Evolutionary conservation across 1,140 invertebrate species (phyloP).

Genomic region (Nasonia longicornis): DNA sequence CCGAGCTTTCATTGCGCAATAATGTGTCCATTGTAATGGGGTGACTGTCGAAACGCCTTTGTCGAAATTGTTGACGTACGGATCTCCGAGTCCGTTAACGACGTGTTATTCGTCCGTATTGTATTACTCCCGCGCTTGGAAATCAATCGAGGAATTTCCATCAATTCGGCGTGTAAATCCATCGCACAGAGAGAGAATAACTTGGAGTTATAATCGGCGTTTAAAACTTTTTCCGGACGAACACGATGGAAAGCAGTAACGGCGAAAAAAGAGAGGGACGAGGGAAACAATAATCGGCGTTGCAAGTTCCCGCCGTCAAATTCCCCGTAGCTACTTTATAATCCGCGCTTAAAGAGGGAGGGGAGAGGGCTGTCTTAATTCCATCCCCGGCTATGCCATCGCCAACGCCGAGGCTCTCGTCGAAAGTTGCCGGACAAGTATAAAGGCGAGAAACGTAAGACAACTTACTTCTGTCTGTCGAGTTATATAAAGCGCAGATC

Average conservation of each 20-base stretch:
- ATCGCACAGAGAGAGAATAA: not conserved
- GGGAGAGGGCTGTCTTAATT: conserved; percentile 2
- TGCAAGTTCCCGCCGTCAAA: not conserved
- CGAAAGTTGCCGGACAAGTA: conserved; percentile 52
- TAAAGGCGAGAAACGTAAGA: conserved; percentile 57
- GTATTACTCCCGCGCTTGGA: not conserved
- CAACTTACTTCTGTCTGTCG: conserved; percentile 55
- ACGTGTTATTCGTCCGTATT: not conserved
- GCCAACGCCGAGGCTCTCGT: not conserved
- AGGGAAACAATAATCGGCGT: not conserved
- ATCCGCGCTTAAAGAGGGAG: not conserved
- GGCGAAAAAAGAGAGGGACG: not conserved
- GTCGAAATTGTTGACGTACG: too few relatives aligned
- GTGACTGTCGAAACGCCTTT: too few relatives aligned
- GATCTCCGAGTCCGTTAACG: too few relatives aligned
- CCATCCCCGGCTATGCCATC: not conserved
- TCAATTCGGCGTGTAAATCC: not conserved
- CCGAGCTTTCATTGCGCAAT: not conserved
- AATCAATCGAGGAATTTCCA: not conserved
- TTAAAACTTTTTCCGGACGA: not conserved
- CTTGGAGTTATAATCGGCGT: conserved; percentile 1
- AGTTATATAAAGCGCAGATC: conserved; percentile 61
- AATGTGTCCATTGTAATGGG: not conserved
- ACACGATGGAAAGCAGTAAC: too few relatives aligned
- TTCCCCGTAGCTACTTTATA: conserved; percentile 15